Conservation (phyloP, 2,888 invertebrate species). For the Kuschelorhynchus macadamiae region DNA sequence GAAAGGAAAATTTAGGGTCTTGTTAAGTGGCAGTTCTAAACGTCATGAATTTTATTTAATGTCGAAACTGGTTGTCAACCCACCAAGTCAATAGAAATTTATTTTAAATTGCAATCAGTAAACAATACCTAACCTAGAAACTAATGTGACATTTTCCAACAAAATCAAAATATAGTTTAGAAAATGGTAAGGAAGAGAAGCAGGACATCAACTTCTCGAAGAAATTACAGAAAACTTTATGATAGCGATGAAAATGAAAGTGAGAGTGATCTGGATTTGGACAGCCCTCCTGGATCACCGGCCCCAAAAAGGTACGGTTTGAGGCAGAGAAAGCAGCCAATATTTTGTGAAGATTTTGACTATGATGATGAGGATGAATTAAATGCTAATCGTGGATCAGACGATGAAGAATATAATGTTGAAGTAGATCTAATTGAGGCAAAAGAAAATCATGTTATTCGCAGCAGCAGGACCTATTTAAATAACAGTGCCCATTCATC, state of each 20-base stretch:
- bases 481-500: not conserved
- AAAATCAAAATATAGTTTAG: constrained; percentile 14
- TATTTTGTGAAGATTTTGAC: constrained; percentile 67
- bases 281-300: constrained; percentile 49
- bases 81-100: no score
- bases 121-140: constrained; percentile 42
- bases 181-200: constrained; percentile 62
- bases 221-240: constrained; percentile 49
- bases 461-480: not conserved
- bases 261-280: constrained; percentile 58
- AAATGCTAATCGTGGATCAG: constrained; percentile 40
- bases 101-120: constrained; percentile 20
- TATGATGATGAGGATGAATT: constrained; percentile 67
- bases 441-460: constrained; percentile 10
- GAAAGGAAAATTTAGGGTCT: no score
- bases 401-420: constrained; percentile 60
- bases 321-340: constrained; percentile 57
- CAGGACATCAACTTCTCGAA: constrained; percentile 41
- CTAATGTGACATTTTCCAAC: constrained; percentile 28
- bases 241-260: constrained; percentile 64
- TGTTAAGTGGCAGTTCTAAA: no score
- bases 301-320: constrained; percentile 61
- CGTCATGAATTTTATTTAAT: no score
- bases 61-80: no score
- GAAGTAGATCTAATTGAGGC: constrained; percentile 49